phyloP scores from a whole-genome alignment of 1,140 invertebrate genomes.

The Eriosoma lanigerum region DNA sequence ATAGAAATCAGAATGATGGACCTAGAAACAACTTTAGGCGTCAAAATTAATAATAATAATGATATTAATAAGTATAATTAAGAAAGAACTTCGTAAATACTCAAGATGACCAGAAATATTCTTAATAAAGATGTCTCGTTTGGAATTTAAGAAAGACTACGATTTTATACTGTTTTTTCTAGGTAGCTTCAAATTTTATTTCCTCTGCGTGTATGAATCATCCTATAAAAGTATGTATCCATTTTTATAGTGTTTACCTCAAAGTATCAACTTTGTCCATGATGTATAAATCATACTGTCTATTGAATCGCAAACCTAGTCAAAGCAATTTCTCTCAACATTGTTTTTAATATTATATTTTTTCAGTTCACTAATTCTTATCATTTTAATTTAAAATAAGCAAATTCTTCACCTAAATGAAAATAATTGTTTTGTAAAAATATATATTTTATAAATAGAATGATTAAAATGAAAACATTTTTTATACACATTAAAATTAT shows the following conservation, averaged over 20 bases:
- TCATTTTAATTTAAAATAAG: constrained; percentile 28
- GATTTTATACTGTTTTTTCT: constrained; percentile 45
- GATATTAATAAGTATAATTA: constrained; percentile 3
- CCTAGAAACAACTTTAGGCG: constrained; percentile 49
- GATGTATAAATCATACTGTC: constrained; percentile 23
- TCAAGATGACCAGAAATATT: constrained; percentile 40
- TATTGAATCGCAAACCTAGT: constrained; percentile 26
- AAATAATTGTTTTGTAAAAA: constrained; percentile 45
- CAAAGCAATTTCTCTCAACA: constrained; percentile 26
- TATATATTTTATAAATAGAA: constrained; percentile 39
- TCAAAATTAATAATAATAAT: constrained; percentile 41
- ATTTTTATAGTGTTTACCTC: constrained; percentile 34
- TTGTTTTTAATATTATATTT: constrained; percentile 27
- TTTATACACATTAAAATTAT: constrained; percentile 22
- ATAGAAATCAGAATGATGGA: constrained; percentile 51
- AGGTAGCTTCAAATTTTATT: constrained; percentile 40
- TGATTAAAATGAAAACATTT: constrained; percentile 40
- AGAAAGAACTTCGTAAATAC: constrained; percentile 23
- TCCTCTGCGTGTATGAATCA: constrained; percentile 25
- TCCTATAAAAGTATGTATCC: constrained; percentile 46
- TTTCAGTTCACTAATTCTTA: constrained; percentile 15
- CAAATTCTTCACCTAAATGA: neutral
- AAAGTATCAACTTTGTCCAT: constrained; percentile 34
- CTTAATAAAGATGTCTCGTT: constrained; percentile 40
- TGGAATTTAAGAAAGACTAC: constrained; percentile 46